Evolutionary conservation across 53 echinoderm and acorn worm species (phyloP).

Genomic region (Paracentrotus lividus): DNA sequence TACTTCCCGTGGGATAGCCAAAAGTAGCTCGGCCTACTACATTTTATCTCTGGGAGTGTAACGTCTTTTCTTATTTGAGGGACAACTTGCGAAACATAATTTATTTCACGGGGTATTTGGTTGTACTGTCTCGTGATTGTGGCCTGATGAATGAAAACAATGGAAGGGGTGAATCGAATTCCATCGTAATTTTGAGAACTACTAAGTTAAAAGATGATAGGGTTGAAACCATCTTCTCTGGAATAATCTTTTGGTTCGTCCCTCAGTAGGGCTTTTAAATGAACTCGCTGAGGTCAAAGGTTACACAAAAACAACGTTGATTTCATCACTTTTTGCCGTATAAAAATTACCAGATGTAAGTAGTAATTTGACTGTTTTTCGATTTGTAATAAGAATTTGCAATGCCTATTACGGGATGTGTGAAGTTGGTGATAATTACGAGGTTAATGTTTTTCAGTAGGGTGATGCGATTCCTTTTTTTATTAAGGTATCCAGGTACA

Average conservation of each 20-base stretch:
- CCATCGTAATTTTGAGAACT: too few species aligned
- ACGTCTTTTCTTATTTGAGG: neutral
- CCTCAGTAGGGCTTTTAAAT: neutral
- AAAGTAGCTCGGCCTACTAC: constrained; percentile 12
- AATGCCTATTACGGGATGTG: neutral
- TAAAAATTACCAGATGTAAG: neutral
- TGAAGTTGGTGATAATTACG: neutral
- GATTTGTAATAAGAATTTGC: neutral
- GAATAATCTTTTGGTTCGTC: neutral
- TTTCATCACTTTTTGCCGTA: neutral
- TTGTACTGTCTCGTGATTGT: neutral
- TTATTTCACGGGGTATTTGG: neutral
- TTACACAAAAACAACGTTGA: neutral
- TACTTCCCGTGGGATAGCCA: neutral
- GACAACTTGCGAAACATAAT: neutral
- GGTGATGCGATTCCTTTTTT: neutral
- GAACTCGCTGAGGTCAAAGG: neutral
- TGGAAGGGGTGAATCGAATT: neutral
- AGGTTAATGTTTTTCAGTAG: neutral
- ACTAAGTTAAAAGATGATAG: neutral
- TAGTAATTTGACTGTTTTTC: neutral
- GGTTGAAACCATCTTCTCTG: neutral
- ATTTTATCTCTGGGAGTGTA: neutral
- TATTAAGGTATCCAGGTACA: neutral
- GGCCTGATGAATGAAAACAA: too few species aligned